A percentile compares a stretch with the other conserved stretches of the same genome.
phyloP scores from a whole-genome alignment of 2,888 invertebrate genomes.

The Mycogona germanica region DNA sequence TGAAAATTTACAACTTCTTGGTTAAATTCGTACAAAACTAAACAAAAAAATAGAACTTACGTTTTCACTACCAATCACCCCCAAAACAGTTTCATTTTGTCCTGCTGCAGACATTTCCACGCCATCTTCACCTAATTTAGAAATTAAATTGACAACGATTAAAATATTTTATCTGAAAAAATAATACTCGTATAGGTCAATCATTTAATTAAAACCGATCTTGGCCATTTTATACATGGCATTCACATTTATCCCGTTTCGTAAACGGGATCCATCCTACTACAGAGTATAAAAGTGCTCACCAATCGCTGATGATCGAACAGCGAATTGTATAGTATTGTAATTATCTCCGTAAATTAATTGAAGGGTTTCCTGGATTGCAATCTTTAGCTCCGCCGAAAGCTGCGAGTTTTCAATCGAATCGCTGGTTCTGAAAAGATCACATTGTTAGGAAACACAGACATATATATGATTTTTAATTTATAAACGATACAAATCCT shows the following conservation, averaged over 20 bases:
- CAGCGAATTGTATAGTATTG: slow-evolving; percentile 1
- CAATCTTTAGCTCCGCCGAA: not conserved
- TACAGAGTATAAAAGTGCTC: no score
- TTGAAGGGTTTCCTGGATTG: not conserved
- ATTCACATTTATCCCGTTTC: no score
- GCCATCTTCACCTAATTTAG: slow-evolving; percentile 57
- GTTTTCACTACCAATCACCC: slow-evolving; percentile 41
- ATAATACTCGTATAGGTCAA: no score
- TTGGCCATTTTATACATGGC: no score
- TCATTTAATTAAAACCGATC: no score
- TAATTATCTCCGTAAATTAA: not conserved
- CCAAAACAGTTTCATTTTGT: slow-evolving; percentile 66
- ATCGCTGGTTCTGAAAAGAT: not conserved
- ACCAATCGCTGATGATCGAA: slow-evolving; percentile 13
- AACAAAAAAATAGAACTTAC: not conserved
- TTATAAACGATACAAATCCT: no score
- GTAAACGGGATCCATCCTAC: no score
- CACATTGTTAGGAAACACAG: no score
- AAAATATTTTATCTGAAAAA: not conserved
- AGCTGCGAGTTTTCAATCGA: not conserved
- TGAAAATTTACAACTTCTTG: not conserved
- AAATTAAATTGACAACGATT: not conserved
- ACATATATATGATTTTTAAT: no score
- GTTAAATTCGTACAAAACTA: not conserved
- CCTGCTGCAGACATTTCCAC: slow-evolving; percentile 68